Evolutionary conservation across 2,113 vertebrate genomes (phyloP).

Genomic region (Plectropomus leopardus): DNA sequence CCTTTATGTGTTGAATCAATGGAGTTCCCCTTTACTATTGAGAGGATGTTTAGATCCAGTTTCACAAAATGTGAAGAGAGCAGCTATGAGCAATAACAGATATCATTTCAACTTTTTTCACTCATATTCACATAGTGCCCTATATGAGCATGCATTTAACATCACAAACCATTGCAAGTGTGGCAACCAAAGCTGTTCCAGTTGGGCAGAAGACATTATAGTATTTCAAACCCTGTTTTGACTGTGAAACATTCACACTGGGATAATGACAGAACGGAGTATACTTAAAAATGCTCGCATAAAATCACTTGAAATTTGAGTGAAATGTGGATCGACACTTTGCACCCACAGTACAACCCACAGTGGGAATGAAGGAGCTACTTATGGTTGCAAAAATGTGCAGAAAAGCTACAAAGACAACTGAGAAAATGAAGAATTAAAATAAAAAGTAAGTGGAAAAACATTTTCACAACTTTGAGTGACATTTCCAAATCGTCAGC

Average conservation of each 20-base stretch:
- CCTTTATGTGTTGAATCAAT: background rate
- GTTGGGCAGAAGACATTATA: background rate
- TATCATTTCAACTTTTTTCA: too few species aligned
- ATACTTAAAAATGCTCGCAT: background rate
- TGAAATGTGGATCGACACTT: background rate
- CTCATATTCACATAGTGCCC: too few species aligned
- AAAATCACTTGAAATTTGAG: background rate
- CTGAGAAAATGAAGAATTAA: background rate
- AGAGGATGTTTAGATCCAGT: background rate
- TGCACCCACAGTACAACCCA: background rate
- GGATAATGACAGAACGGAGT: background rate
- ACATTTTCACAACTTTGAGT: background rate
- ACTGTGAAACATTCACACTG: background rate
- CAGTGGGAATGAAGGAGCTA: slow-evolving; percentile 14
- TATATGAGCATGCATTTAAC: too few species aligned
- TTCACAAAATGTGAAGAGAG: background rate
- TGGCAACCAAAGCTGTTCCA: background rate
- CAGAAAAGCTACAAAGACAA: background rate
- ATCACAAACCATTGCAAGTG: background rate
- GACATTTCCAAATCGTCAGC: background rate
- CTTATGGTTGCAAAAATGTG: background rate
- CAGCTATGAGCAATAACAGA: background rate
- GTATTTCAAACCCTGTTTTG: background rate
- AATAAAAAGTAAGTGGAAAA: background rate
- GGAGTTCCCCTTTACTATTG: background rate